A percentile compares a stretch with the other conserved stretches of the same genome.
Evolutionary conservation across 2,888 invertebrate species (phyloP).

Genomic region (Drosophila fungiperda): DNA sequence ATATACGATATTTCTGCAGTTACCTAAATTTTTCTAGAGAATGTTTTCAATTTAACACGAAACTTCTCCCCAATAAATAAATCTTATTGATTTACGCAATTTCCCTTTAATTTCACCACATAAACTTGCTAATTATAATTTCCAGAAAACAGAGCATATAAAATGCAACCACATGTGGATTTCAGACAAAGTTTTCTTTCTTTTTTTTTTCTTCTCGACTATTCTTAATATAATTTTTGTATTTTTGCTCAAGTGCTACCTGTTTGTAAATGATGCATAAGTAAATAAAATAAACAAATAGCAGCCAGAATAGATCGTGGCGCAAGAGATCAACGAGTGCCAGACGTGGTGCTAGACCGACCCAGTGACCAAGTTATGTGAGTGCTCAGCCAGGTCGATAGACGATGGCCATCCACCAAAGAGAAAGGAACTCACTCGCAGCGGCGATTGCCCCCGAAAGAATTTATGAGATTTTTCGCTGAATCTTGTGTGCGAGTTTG

Average conservation of each 20-base stretch:
- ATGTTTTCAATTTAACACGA: neutral
- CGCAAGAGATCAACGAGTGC: constrained; percentile 57
- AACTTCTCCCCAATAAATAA: constrained; percentile 3
- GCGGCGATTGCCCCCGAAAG: constrained; percentile 61
- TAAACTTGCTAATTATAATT: constrained; percentile 9
- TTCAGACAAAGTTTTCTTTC: constrained; percentile 19
- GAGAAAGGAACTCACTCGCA: constrained; percentile 67
- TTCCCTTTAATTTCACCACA: constrained; percentile 2
- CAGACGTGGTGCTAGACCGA: constrained; percentile 62
- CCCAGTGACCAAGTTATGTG: constrained; percentile 79
- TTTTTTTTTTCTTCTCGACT: neutral
- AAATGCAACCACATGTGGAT: constrained; percentile 37
- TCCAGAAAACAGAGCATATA: constrained; percentile 13
- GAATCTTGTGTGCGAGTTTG: constrained; percentile 9
- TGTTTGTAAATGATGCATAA: constrained; percentile 63
- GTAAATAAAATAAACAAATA: constrained; percentile 57
- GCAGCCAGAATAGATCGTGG: constrained; percentile 44
- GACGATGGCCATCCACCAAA: constrained; percentile 34
- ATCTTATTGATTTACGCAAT: constrained; percentile 1
- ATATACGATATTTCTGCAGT: neutral
- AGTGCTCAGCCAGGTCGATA: constrained; percentile 47
- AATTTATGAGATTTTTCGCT: constrained; percentile 74
- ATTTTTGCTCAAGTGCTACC: constrained; percentile 41
- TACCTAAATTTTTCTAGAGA: neutral
- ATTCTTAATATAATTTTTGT: neutral